Base-by-base conservation (phyloP, 1,140 invertebrate genomes). In the Ctenoplectra terminalis region DNA sequence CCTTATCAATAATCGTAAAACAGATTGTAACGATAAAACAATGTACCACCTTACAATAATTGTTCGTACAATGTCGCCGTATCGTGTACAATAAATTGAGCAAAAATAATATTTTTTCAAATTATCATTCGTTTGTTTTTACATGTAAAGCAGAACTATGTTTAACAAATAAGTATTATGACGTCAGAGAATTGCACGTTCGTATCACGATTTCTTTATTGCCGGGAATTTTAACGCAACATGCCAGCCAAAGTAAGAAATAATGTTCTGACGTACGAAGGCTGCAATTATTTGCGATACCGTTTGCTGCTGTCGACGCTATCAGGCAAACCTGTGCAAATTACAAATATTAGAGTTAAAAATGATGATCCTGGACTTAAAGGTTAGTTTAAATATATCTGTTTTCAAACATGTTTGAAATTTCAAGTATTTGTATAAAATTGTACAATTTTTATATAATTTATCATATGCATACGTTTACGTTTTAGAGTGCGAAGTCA, bases 241-340 rank as follows among this genome's bases (percentile, higher is more conserved):
- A 96, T 96, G 96, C 95, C 95, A 26, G 95, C 95, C 7, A 89
- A 95, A 89, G 70, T 94, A 70, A 92, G 95, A 86, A 95, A 95
- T 87, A 96, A 96, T 88, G 91, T 95, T 54, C 91, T 97, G 7
- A 92, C 94, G 29, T 98, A 96, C 88, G 96, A 97, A 94, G 99
- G 99, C 17, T 97, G 97, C 90, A 99, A 98, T 95, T 98, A 96
- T 90, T 96, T 99, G 48, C 96, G 98, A 73, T 98, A 99, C 92
- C 95, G 98, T 71, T 92, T 99, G 50, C 93, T 99, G 70, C 94
- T 99, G 13, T 96, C 99, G 3, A 96, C 97, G 5, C 94, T 99
- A 50, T 99, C 98, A 90, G 98, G 98, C 3, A 98, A 98, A 94
- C 95, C 98, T 2, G 95, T 99, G 1, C 96, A 95, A 93, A 98